Base-by-base conservation (phyloP, 2,888 invertebrate species). In the Arctia plantaginis region DNA sequence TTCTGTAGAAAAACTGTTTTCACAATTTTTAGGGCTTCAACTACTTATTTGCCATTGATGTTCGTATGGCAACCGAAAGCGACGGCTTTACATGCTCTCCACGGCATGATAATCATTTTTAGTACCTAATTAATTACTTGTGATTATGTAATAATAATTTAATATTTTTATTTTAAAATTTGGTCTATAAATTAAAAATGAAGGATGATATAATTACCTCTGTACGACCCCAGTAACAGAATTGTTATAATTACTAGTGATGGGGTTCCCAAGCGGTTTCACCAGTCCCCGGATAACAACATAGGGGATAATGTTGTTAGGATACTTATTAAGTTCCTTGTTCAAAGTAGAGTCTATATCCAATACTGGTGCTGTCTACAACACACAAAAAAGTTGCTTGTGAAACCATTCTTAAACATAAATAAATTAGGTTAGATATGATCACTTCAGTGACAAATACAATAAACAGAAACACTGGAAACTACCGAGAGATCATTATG, bases 201-300 rank as follows among this genome's bases (percentile, higher is more conserved):
- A 15, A 67, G 12, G 20, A 69, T 6, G 77, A 47, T 68, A 18
- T n/a, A 30, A 72, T 81, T 80, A 94, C 95, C 97, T 97, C 89
- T 98, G 98, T 66, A 98, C 94, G 13, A 98, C 98, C 65, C 98
- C 98, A 35, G 97, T 97, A 6, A 98, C 96, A 72, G 96, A 96
- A 73, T 97, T 97, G 87, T 97, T 97, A 90, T 97, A 97, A 83
- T 97, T 96, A 91, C 98, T 98, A 73, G 96, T 96, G 78, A 98
- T 97, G 3, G 98, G 97, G 81, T 96, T 97, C 13, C 98, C 98
- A 8, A 98, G 93, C 0, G 98, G 97, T 87, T 97, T 97, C 1
- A 98, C 97, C 41, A 97, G 96, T 1, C 98, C 98, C 74, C 98
- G 94, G 72, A 98, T 96, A 35, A 98, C 97, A 65, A 97, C 97